Evolutionary conservation across 2,113 vertebrate genomes (phyloP).

Genomic region (Probosciger aterrimus): DNA sequence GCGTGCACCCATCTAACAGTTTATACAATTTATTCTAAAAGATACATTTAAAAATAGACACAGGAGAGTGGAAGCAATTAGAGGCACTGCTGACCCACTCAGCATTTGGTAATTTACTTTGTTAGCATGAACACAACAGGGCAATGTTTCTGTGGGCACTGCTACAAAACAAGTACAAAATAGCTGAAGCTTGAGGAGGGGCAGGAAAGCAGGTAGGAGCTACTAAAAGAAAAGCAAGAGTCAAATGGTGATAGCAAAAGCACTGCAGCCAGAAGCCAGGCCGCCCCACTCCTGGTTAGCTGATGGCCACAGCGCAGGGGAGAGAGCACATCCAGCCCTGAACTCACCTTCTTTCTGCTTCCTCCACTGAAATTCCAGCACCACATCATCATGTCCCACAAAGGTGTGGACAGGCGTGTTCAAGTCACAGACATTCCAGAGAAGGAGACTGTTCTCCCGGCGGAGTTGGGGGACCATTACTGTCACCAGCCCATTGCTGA

Average conservation of each 20-base stretch:
- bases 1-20: neutral
- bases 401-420: slow-evolving; percentile 96
- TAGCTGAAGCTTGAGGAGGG: neutral
- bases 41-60: neutral
- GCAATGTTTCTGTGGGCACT: neutral
- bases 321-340: neutral
- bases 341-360: slow-evolving; percentile 92
- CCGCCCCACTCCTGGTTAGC: neutral
- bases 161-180: neutral
- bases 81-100: neutral
- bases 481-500: slow-evolving; percentile 92
- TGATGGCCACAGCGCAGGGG: rapidly evolving
- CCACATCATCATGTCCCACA: slow-evolving; percentile 95
- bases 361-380: slow-evolving; percentile 97
- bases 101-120: neutral
- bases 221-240: neutral
- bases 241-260: neutral
- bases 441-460: slow-evolving; percentile 92
- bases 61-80: neutral
- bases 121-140: neutral
- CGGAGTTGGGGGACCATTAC: slow-evolving; percentile 98
- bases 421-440: slow-evolving; percentile 93
- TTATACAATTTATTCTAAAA: neutral
- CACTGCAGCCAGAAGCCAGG: neutral
- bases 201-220: neutral